A percentile compares a stretch with the other conserved stretches of the same genome.
phyloP scores from a whole-genome alignment of 2,888 invertebrate genomes.

The Stenotaenia linearis region DNA sequence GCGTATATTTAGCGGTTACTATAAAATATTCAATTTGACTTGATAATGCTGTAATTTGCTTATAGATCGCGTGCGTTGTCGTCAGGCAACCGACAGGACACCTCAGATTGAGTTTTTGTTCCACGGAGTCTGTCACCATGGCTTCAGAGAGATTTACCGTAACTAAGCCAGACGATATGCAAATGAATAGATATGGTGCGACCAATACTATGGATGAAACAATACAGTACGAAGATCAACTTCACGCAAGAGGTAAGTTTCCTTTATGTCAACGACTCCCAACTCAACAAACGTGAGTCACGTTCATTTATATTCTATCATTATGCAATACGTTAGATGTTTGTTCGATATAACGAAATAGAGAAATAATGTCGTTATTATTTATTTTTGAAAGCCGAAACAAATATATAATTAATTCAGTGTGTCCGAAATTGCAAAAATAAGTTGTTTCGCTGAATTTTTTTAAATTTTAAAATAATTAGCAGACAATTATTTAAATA shows the following conservation, averaged over 20 bases:
- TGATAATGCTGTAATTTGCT: neutral
- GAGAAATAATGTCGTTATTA: no score
- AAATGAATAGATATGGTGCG: neutral
- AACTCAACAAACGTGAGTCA: neutral
- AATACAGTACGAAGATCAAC: neutral
- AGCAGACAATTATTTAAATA: no score
- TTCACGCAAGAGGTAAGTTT: neutral
- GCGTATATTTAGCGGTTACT: neutral
- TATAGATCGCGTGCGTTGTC: neutral
- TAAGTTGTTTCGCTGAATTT: no score
- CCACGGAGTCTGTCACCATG: constrained; percentile 1
- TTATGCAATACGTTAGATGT: no score
- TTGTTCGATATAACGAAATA: no score
- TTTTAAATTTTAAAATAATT: no score
- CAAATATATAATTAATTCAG: no score
- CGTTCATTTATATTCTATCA: neutral
- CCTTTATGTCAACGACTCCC: neutral
- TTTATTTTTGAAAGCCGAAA: no score
- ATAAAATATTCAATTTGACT: neutral
- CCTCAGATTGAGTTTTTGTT: neutral
- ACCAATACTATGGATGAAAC: neutral
- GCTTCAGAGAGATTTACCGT: neutral
- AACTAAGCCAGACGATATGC: neutral
- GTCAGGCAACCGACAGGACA: constrained; percentile 7
- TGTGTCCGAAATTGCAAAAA: no score